Conservation (phyloP, 2,888 invertebrate genomes). For the Helobdella robusta region DNA sequence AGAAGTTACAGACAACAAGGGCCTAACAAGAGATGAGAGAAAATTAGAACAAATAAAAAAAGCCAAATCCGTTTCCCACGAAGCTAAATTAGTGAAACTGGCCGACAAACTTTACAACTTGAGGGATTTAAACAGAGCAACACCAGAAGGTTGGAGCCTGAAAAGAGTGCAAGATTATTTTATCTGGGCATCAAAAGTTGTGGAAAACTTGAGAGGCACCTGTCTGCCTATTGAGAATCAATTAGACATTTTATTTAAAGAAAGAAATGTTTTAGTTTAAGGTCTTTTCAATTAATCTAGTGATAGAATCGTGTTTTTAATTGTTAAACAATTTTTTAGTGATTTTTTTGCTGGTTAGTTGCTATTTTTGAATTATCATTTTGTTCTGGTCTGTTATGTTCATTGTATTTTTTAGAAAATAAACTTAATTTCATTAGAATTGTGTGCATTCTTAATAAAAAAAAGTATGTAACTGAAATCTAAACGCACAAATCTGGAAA, state of each 20-base stretch:
- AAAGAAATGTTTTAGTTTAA: conserved; percentile 25
- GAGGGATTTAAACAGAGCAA: conserved; percentile 58
- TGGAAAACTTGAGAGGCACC: conserved; percentile 59
- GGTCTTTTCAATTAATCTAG: background rate
- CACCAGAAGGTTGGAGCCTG: conserved; percentile 57
- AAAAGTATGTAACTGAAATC: no score
- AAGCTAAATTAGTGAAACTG: conserved; percentile 67
- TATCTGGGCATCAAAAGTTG: conserved; percentile 61
- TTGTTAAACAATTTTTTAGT: no score
- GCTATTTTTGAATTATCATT: no score
- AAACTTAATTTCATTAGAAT: no score
- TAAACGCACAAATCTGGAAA: no score
- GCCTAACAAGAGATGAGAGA: conserved; percentile 58
- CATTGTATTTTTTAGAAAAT: no score
- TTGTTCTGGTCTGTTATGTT: no score
- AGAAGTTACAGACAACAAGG: conserved; percentile 64
- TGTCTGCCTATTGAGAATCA: conserved; percentile 56
- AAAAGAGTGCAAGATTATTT: conserved; percentile 59
- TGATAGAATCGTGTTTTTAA: no score
- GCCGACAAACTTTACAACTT: conserved; percentile 76
- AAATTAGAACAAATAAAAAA: conserved; percentile 58
- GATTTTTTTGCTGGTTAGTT: no score
- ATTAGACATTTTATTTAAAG: conserved; percentile 40
- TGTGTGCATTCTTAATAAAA: no score
- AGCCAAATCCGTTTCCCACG: conserved; percentile 54